These are phyloP conservation scores for Heteromurus nitidus DNA, from an alignment of 2,888 invertebrate species.

Conservation along the genomic window DNA sequence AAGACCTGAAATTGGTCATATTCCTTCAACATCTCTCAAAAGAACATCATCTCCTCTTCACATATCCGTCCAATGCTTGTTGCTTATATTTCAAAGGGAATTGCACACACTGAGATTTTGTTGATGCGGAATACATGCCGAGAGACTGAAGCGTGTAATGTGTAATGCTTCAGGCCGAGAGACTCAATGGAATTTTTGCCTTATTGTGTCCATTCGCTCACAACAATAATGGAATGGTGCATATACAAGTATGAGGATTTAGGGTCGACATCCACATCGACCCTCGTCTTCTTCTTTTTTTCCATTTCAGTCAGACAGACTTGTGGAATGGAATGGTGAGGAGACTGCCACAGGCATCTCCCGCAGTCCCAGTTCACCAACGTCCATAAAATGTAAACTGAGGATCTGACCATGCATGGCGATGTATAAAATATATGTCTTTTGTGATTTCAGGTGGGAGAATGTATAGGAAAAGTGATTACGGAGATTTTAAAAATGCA, in stretches of 20 bases:
- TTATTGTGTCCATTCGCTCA: constrained; percentile 19
- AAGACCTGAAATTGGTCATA: too few relatives aligned
- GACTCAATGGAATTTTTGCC: constrained; percentile 25
- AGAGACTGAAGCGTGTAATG: neutral
- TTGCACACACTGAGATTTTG: neutral
- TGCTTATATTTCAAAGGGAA: too few relatives aligned
- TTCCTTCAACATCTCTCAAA: too few relatives aligned
- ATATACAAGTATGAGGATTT: neutral
- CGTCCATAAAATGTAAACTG: neutral
- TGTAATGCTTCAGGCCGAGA: constrained; percentile 18
- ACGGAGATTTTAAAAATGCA: neutral
- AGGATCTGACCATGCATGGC: neutral
- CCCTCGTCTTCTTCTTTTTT: neutral
- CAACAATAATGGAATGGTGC: neutral
- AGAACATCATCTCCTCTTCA: neutral
- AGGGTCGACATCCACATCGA: neutral
- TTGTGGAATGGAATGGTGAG: neutral
- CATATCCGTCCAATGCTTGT: neutral
- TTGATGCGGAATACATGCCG: neutral
- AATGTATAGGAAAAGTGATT: neutral
- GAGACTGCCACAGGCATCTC: neutral
- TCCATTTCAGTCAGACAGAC: neutral
- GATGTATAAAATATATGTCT: neutral
- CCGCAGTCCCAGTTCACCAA: neutral
- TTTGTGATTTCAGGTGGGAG: neutral